Evolutionary conservation across 2,888 invertebrate species (phyloP).

Genomic region (Vesta saturnalis): DNA sequence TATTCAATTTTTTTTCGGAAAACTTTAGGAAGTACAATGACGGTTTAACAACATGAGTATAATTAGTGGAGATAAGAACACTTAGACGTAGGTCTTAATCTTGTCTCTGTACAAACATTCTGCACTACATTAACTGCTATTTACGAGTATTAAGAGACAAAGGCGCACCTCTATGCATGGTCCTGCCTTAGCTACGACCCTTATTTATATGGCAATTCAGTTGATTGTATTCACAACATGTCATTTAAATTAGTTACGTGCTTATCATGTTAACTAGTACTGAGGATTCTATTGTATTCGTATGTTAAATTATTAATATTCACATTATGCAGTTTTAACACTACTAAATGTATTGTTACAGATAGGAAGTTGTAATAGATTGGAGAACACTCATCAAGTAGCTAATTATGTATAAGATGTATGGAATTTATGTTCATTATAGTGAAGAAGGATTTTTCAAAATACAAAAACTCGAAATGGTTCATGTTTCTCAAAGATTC

Average conservation of each 20-base stretch:
- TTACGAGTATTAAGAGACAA: slow-evolving; percentile 54
- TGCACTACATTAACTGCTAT: slow-evolving; percentile 57
- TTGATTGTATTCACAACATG: slow-evolving; percentile 32
- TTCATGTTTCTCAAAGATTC: too few species aligned
- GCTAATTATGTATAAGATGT: too few species aligned
- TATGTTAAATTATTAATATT: slow-evolving; percentile 8
- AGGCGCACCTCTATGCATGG: slow-evolving; percentile 47
- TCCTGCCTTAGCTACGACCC: slow-evolving; percentile 35
- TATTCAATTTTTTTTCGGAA: too few species aligned
- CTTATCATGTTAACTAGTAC: slow-evolving; percentile 23
- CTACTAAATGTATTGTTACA: not conserved
- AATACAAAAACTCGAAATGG: too few species aligned
- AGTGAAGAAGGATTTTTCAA: too few species aligned
- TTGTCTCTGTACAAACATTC: slow-evolving; percentile 55
- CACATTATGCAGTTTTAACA: not conserved
- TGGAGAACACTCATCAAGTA: too few species aligned
- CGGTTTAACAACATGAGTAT: slow-evolving; percentile 20
- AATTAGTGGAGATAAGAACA: slow-evolving; percentile 53
- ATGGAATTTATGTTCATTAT: too few species aligned
- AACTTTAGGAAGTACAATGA: not conserved
- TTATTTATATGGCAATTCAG: slow-evolving; percentile 32
- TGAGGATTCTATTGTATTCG: slow-evolving; percentile 7
- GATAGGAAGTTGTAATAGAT: not conserved
- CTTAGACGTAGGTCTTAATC: slow-evolving; percentile 54
- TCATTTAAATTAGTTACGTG: slow-evolving; percentile 38